These are phyloP conservation scores for Ameiurus melas DNA, from an alignment of 2,113 vertebrate species.

Conservation along the genomic window DNA sequence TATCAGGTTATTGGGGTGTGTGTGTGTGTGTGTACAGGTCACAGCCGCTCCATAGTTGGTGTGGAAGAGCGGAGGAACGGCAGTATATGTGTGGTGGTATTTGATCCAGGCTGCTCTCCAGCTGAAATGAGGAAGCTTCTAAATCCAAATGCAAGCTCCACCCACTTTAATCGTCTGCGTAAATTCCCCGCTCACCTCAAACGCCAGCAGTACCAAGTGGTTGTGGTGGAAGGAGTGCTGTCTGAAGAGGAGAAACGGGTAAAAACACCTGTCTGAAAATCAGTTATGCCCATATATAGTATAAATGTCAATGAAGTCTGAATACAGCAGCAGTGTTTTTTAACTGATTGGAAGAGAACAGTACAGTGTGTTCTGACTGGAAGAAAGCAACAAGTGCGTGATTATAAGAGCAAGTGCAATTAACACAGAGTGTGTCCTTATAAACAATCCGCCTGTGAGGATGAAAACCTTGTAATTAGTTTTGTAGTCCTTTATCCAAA, in stretches of 20 bases:
- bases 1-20: background rate
- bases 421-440: background rate
- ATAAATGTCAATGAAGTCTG: background rate
- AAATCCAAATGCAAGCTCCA: constrained; percentile 62
- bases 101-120: constrained; percentile 82
- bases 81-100: constrained; percentile 81
- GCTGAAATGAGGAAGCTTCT: constrained; percentile 82
- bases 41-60: constrained; percentile 87
- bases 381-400: background rate
- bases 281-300: background rate
- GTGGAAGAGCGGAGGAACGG: constrained; percentile 87
- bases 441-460: background rate
- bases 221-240: constrained; percentile 79
- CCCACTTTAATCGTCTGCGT: constrained; percentile 71
- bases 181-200: constrained; percentile 80
- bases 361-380: too few species aligned
- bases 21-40: constrained; percentile 66
- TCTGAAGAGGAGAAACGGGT: constrained; percentile 84
- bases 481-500: background rate
- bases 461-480: background rate
- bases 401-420: background rate
- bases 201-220: constrained; percentile 90
- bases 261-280: background rate
- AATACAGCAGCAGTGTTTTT: background rate
- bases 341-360: too few species aligned